phyloP scores from a whole-genome alignment of 1,140 invertebrate species.

The Brachionus sp. region DNA sequence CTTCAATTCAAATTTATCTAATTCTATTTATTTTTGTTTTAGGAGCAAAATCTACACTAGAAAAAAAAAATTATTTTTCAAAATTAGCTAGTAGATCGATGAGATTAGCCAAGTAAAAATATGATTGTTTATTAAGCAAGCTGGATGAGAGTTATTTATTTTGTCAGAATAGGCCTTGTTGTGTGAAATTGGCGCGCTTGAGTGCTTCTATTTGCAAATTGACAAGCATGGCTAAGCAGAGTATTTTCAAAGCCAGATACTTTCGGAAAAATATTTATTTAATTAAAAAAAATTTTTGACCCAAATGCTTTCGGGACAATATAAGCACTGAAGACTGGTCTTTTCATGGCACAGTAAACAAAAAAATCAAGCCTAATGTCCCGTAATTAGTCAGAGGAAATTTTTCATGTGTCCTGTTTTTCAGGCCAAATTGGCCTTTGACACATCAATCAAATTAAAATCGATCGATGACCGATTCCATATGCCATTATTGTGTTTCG shows the following conservation, averaged over 20 bases:
- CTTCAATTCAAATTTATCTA: background rate
- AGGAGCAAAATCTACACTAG: background rate
- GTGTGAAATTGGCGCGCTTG: background rate
- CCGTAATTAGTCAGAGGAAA: background rate
- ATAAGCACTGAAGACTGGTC: background rate
- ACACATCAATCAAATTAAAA: background rate
- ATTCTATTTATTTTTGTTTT: background rate
- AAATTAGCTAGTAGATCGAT: background rate
- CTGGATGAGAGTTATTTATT: background rate
- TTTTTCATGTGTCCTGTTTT: background rate
- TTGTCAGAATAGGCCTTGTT: background rate
- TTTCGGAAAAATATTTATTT: background rate
- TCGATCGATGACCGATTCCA: background rate
- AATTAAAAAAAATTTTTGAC: background rate
- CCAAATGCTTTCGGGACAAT: background rate
- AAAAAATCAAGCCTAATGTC: background rate
- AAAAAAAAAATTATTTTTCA: background rate
- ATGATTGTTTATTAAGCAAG: background rate
- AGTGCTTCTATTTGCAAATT: background rate
- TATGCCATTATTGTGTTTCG: background rate
- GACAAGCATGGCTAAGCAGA: background rate
- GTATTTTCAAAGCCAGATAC: no score
- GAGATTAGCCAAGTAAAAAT: background rate
- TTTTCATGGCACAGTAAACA: background rate
- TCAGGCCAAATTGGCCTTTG: background rate